These are phyloP conservation scores for Gryllus longicercus DNA, from an alignment of 2,888 invertebrate genomes.

Conservation along the genomic window DNA sequence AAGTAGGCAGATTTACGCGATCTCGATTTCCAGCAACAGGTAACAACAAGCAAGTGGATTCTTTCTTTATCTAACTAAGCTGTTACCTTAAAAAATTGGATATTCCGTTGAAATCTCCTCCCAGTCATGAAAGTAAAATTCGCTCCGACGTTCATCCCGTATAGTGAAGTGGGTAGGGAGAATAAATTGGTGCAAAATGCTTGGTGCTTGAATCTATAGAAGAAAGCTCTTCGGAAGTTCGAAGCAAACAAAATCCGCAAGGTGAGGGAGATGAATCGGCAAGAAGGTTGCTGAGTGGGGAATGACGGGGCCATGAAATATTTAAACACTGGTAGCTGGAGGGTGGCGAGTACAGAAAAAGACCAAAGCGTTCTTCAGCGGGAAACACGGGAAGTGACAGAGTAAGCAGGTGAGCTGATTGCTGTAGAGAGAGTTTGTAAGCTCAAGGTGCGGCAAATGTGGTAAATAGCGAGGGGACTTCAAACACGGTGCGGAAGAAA, in stretches of 20 bases:
- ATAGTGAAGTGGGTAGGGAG: background rate
- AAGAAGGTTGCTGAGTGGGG: background rate
- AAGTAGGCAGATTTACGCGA: background rate
- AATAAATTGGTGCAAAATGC: background rate
- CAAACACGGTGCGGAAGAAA: no score
- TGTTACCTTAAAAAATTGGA: background rate
- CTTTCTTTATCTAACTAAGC: background rate
- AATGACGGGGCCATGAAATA: constrained; percentile 1
- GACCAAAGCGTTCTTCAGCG: background rate
- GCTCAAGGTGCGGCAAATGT: no score
- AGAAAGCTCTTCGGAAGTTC: background rate
- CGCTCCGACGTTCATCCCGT: background rate
- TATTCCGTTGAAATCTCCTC: background rate
- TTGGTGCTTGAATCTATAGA: background rate
- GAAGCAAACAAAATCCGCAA: background rate
- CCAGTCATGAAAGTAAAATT: background rate
- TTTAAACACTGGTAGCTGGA: background rate
- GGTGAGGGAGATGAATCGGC: background rate
- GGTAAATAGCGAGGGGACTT: no score
- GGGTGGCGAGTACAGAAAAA: background rate
- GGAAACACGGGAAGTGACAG: no score
- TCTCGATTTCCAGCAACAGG: background rate
- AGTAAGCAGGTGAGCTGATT: no score
- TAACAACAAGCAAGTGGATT: background rate
- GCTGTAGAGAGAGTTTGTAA: no score